Percentiles rank a stretch among this genome's conserved stretches.
Conservation (phyloP, 1,140 invertebrate genomes). For the Laupala kohalensis region DNA sequence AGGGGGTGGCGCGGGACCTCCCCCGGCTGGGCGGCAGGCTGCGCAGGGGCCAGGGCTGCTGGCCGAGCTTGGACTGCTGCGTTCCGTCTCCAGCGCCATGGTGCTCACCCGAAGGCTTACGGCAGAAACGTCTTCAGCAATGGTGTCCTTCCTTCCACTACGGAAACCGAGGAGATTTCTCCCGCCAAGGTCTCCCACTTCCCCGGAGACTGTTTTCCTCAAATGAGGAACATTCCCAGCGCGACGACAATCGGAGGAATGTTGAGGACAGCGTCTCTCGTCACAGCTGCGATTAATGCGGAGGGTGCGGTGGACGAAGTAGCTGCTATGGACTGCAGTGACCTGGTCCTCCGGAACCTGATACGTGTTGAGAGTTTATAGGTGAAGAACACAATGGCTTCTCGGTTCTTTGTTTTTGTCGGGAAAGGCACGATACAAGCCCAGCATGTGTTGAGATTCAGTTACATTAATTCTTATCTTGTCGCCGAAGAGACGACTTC, state of each 20-base stretch:
- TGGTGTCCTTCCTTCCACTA: background rate
- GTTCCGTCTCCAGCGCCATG: conserved; percentile 16
- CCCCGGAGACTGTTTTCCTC: no score
- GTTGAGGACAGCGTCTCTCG: background rate
- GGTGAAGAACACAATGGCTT: background rate
- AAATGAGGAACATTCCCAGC: background rate
- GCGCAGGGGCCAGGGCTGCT: conserved; percentile 17
- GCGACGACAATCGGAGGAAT: background rate
- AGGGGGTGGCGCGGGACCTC: background rate
- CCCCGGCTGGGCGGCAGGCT: background rate
- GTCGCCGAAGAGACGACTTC: no score
- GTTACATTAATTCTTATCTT: background rate
- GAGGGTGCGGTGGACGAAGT: no score
- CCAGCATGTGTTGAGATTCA: background rate
- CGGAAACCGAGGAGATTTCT: background rate
- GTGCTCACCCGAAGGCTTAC: background rate
- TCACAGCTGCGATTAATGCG: no score
- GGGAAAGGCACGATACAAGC: background rate
- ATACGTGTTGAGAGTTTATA: background rate
- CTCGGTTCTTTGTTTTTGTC: background rate
- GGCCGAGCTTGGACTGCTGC: conserved; percentile 18
- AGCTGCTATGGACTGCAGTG: background rate
- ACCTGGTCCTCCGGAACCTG: background rate
- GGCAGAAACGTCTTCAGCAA: background rate
- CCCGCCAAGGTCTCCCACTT: no score